Evolutionary conservation across 2,797 vertebrate species (phyloP), one percentile per base, ranked within the genome.

Genomic region (Eremophila alpestris): DNA sequence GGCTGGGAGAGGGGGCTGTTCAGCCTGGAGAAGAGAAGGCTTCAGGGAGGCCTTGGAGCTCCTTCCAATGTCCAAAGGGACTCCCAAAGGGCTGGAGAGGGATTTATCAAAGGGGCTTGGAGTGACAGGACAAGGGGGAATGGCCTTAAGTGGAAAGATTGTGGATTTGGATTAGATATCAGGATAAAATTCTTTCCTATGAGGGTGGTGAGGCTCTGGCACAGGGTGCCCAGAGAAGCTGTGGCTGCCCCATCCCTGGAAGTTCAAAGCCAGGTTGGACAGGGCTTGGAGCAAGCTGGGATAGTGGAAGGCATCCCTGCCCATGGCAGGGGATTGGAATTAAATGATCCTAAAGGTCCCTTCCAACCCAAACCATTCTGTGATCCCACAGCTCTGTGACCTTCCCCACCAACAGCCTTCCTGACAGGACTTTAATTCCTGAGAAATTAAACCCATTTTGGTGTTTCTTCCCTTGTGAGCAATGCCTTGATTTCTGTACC

Each of bases 191-290:
- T 52, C n/a, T 30, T 71, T 16, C 7, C 34, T 58, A 20, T 23
- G 30, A 59, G 21, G 7, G 4, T 77, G 45, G 1, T 1, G 24
- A 58, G 38, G 3, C 43, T 11, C 20, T 38, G n/a, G 30, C 30
- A 64, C 17, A 77, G 15, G 8, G 3, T 58, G 0, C 1, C 80
- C 26, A 36, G 52, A 24, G 45, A 4, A n/a, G 29, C 6, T 70
- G n/a, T 52, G 45, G 7, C 8, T 46, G 15, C 5, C 2, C 9
- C 21, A 41, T 46, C 16, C 58, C 9, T 78, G 65, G 30, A 65
- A 71, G 4, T 32, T 1, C 30, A 46, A 52, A 2, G 26, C 2
- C n/a, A 32, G 21, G 1, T 10, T 64, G n/a, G 24, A 58, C 1
- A 9, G 6, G 6, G 7, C 17, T 65, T 40, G 8, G 34, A 59